A percentile compares a stretch with the other conserved stretches of the same genome.
phyloP scores from a whole-genome alignment of 2,797 vertebrate genomes.

The Xiphophorus birchmanni region DNA sequence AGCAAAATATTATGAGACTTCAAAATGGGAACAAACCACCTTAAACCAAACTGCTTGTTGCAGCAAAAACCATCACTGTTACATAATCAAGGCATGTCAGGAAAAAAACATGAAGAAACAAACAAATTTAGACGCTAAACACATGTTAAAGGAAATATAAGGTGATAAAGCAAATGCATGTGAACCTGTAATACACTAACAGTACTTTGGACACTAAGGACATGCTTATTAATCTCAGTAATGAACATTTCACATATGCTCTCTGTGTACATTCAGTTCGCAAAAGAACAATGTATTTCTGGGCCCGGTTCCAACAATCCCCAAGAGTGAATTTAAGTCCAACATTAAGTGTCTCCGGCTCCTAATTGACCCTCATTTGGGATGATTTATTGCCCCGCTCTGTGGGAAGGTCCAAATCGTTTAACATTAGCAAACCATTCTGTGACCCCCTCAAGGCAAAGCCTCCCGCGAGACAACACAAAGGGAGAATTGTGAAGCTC shows the following conservation, averaged over 20 bases:
- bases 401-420: constrained; percentile 73
- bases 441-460: constrained; percentile 60
- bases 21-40: constrained; percentile 30
- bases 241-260: constrained; percentile 19
- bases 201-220: not conserved
- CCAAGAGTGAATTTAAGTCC: constrained; percentile 73
- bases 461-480: constrained; percentile 49
- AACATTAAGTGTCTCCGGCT: constrained; percentile 62
- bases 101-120: constrained; percentile 16
- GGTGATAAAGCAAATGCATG: not conserved
- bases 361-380: constrained; percentile 77
- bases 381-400: constrained; percentile 75
- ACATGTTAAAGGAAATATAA: not conserved
- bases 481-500: constrained; percentile 37
- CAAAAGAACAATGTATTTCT: constrained; percentile 65
- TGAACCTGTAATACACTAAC: not conserved
- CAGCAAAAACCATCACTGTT: constrained; percentile 27
- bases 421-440: constrained; percentile 75
- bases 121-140: constrained; percentile 14
- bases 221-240: constrained; percentile 18
- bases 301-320: constrained; percentile 69
- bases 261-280: constrained; percentile 33
- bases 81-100: constrained; percentile 22
- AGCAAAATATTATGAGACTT: constrained; percentile 33
- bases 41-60: constrained; percentile 27